Base-by-base conservation (phyloP, 2,113 vertebrate genomes). In the Zootoca vivipara region DNA sequence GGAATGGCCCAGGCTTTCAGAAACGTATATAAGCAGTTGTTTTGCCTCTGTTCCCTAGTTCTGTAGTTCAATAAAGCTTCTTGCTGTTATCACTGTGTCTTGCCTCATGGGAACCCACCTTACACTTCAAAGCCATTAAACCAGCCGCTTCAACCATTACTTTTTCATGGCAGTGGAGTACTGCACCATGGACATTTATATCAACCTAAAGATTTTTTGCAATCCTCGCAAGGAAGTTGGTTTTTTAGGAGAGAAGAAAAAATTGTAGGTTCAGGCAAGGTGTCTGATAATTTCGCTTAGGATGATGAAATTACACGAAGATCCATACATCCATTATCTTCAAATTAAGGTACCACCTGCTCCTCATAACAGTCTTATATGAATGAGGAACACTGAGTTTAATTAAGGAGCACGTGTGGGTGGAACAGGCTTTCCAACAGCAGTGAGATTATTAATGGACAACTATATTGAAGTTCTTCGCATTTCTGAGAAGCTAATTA, bases 401-500 rank as follows among this genome's bases (percentile, higher is more conserved):
- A 97, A 97, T 97, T 97, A 97, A 97, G 95, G 95, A 94, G 88
- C 82, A 85, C 9, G 73, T 94, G 97, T 97, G 96, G 97, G 97
- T 96, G 96, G 94, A 95, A 95, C 93, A 94, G 83, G 92, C 93
- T 97, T 95, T 93, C 89, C 9, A 82, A 94, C 95, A 96, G 96
- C 94, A 94, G 90, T 93, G 88, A 91, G 89, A 95, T 97, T 97
- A 97, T 97, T 97, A 97, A 97, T 96, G 97, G 95, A 95, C 96
- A 96, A 94, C 94, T 96, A 95, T 97, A 96, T 94, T 96, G 96
- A 96, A 97, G 94, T 95, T 95, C 94, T 96, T 96, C 94, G 93
- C 94, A 95, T 96, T 96, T 97, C 95, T 96, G 94, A 97, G 96
- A 96, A 94, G 90, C 95, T 97, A 97, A 97, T 97, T 97, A 96